phyloP scores from a whole-genome alignment of 1,140 invertebrate genomes.

The Papilio dardanus region DNA sequence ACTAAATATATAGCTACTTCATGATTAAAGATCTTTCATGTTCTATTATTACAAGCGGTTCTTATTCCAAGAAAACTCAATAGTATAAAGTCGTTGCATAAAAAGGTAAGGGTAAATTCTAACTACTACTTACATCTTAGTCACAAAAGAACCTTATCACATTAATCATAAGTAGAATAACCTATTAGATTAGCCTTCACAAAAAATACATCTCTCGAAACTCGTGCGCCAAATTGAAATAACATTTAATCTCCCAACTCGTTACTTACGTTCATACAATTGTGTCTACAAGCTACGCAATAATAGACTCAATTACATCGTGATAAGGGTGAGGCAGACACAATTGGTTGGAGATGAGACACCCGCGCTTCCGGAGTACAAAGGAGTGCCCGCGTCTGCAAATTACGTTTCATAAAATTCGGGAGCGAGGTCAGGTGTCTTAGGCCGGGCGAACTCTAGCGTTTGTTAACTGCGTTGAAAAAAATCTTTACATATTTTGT shows the following conservation, averaged over 20 bases:
- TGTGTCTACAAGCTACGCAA: conserved; percentile 2
- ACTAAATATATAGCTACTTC: conserved; percentile 19
- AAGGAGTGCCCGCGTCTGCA: conserved; percentile 19
- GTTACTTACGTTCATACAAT: conserved; percentile 16
- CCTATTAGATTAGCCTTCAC: not conserved
- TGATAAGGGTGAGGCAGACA: conserved; percentile 18
- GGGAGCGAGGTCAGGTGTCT: conserved; percentile 32
- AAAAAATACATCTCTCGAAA: conserved; percentile 14
- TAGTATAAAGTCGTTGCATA: not conserved
- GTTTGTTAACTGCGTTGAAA: not conserved
- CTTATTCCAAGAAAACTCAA: too few species aligned
- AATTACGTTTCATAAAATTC: conserved; percentile 29
- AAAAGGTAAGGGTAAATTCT: not conserved
- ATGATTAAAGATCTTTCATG: conserved; percentile 11
- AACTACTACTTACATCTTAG: not conserved
- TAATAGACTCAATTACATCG: conserved; percentile 16
- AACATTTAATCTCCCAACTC: conserved; percentile 32
- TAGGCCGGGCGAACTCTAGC: not conserved
- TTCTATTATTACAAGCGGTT: not conserved
- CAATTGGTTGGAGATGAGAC: conserved; percentile 24
- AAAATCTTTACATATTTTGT: not conserved
- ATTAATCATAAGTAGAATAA: not conserved
- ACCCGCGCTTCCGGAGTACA: conserved; percentile 24
- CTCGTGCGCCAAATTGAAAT: conserved; percentile 25
- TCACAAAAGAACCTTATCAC: not conserved